Conservation (phyloP, 2,888 invertebrate genomes). For the Torymus texanus region DNA sequence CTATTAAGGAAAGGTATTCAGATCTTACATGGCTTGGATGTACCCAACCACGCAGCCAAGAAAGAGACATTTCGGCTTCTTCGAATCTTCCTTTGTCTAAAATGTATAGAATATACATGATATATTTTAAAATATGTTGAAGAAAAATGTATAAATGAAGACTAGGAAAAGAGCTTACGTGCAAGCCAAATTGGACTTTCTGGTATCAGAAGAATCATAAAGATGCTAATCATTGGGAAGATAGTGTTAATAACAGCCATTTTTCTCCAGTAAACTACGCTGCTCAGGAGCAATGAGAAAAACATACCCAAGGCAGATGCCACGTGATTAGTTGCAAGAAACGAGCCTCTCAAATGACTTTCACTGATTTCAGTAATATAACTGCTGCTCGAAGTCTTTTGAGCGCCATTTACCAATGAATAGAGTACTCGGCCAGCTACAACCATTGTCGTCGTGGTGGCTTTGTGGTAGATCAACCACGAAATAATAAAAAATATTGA, state of each 20-base stretch:
- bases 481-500: slow-evolving; percentile 3
- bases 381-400: slow-evolving; percentile 21
- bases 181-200: slow-evolving; percentile 52
- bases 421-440: background rate
- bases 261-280: slow-evolving; percentile 35
- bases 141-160: background rate
- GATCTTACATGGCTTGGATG: background rate
- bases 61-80: slow-evolving; percentile 34
- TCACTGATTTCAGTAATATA: slow-evolving; percentile 48
- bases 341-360: slow-evolving; percentile 29
- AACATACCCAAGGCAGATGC: slow-evolving; percentile 38
- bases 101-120: background rate
- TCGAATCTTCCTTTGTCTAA: slow-evolving; percentile 38
- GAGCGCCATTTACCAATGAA: slow-evolving; percentile 10
- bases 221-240: slow-evolving; percentile 12
- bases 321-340: slow-evolving; percentile 21
- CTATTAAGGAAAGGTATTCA: slow-evolving; percentile 29
- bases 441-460: slow-evolving; percentile 10
- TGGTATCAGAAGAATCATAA: slow-evolving; percentile 23
- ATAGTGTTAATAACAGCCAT: slow-evolving; percentile 31
- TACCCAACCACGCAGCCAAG: slow-evolving; percentile 48
- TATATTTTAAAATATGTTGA: slow-evolving; percentile 3
- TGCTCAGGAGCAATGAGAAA: slow-evolving; percentile 41
- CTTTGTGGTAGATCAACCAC: slow-evolving; percentile 39
- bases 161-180: slow-evolving; percentile 9